phyloP scores from a whole-genome alignment of 2,888 invertebrate species.

The Ennomos erosarius region DNA sequence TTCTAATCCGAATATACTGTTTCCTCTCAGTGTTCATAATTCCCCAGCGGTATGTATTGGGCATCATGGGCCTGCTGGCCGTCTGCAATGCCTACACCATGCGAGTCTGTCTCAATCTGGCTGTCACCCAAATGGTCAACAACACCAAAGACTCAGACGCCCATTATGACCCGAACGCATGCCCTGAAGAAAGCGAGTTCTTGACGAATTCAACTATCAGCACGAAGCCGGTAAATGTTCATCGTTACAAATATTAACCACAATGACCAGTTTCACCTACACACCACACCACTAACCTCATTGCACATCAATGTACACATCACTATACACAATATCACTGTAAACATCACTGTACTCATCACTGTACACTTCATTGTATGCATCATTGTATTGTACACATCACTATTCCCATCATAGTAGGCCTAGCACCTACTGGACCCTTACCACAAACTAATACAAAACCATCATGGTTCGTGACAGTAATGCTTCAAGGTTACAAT shows the following conservation, averaged over 20 bases:
- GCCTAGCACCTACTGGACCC: no score
- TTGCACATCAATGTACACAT: no score
- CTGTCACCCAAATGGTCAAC: slow-evolving; percentile 89
- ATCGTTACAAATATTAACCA: no score
- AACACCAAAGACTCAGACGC: slow-evolving; percentile 66
- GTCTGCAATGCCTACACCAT: slow-evolving; percentile 92
- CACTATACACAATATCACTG: no score
- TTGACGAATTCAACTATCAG: slow-evolving; percentile 68
- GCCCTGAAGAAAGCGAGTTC: slow-evolving; percentile 69
- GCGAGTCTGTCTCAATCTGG: slow-evolving; percentile 89
- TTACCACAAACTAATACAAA: no score
- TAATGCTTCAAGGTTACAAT: no score
- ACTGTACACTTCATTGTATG: no score
- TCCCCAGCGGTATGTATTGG: slow-evolving; percentile 89
- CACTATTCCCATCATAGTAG: no score
- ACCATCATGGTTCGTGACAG: no score
- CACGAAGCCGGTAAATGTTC: slow-evolving; percentile 64
- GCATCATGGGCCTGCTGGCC: slow-evolving; percentile 90
- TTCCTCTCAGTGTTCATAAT: slow-evolving; percentile 84
- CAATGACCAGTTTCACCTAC: background rate
- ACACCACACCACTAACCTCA: no score
- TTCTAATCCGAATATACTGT: slow-evolving; percentile 54
- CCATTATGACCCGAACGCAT: slow-evolving; percentile 70
- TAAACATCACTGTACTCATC: no score
- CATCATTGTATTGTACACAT: no score